These are phyloP conservation scores for Ia io DNA, from an alignment of 2,113 vertebrate genomes.

Conservation along the genomic window DNA sequence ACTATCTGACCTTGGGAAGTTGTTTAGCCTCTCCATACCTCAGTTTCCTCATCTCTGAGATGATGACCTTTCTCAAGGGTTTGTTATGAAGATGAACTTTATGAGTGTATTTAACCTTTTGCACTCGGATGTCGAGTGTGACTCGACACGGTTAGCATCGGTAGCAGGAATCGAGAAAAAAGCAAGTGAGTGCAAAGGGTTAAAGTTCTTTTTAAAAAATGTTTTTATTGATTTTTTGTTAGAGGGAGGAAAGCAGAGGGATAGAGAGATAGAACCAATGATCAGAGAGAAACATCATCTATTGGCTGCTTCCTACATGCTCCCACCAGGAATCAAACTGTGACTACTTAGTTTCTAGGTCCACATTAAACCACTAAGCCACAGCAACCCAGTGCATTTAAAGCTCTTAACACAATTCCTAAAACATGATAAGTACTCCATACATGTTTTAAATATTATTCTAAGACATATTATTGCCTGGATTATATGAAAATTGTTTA, in stretches of 20 bases:
- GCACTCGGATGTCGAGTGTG: too few relatives aligned
- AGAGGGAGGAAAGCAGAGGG: too few relatives aligned
- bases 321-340: too few relatives aligned
- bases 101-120: constrained; percentile 1
- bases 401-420: not conserved
- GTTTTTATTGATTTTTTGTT: too few relatives aligned
- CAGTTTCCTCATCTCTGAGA: not conserved
- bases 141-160: too few relatives aligned
- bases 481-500: not conserved
- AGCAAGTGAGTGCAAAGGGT: too few relatives aligned
- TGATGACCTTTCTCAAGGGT: not conserved
- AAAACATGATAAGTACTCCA: not conserved
- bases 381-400: not conserved
- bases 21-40: not conserved
- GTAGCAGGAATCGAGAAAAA: too few relatives aligned
- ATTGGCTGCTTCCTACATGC: too few relatives aligned
- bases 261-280: too few relatives aligned
- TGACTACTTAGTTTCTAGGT: too few relatives aligned
- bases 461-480: not conserved
- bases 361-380: too few relatives aligned
- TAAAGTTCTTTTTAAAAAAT: not conserved
- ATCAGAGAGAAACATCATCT: too few relatives aligned
- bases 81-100: not conserved
- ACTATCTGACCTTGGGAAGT: not conserved
- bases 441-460: not conserved